Evolutionary conservation across 2,888 invertebrate species (phyloP).

Genomic region (Drosophila paucipuncta): DNA sequence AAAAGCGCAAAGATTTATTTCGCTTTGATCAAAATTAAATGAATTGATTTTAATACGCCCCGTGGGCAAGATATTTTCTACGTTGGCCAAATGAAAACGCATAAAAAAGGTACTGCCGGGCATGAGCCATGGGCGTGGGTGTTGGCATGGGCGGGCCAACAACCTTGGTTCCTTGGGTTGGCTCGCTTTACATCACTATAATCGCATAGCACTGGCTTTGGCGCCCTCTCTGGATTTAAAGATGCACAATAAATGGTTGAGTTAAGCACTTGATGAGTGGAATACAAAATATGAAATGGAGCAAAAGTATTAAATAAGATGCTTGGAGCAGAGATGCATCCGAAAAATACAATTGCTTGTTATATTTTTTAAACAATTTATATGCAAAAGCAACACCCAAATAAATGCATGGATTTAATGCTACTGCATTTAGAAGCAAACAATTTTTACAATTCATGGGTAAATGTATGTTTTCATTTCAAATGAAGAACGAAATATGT

Average conservation of each 20-base stretch:
- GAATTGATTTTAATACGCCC: slow-evolving; percentile 81
- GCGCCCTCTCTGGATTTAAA: slow-evolving; percentile 39
- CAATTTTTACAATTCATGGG: not conserved
- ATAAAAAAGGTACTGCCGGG: slow-evolving; percentile 57
- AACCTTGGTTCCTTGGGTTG: slow-evolving; percentile 43
- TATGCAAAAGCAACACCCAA: not conserved
- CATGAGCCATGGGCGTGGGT: slow-evolving; percentile 8
- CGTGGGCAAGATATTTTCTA: slow-evolving; percentile 79
- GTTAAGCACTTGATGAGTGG: slow-evolving; percentile 49
- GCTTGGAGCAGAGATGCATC: no score
- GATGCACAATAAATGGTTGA: slow-evolving; percentile 58
- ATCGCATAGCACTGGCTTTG: slow-evolving; percentile 48
- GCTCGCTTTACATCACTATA: slow-evolving; percentile 45
- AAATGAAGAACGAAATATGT: not conserved
- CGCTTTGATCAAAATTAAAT: slow-evolving; percentile 81
- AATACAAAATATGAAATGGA: slow-evolving; percentile 32
- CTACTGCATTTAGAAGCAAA: not conserved
- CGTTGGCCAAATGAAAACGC: slow-evolving; percentile 78
- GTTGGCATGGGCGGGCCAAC: slow-evolving; percentile 38
- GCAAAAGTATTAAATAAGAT: slow-evolving; percentile 22
- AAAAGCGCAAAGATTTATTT: slow-evolving; percentile 81
- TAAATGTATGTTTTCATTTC: not conserved
- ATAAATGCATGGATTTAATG: not conserved
- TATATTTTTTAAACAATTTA: not conserved
- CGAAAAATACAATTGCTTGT: not conserved